Conservation (phyloP, 2,888 invertebrate genomes). For the Xestia ashworthii region DNA sequence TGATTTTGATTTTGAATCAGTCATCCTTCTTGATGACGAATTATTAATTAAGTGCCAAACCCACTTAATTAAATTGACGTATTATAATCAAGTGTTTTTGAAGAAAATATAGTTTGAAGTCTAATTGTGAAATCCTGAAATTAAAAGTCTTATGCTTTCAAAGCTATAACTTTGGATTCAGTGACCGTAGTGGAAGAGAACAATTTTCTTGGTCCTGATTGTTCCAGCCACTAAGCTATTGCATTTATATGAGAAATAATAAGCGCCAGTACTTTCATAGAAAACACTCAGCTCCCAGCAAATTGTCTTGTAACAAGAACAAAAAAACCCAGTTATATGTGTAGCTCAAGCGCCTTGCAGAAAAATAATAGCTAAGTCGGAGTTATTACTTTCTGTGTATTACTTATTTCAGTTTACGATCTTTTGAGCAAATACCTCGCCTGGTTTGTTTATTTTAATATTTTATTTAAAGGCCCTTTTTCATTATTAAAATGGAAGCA, state of each 20-base stretch:
- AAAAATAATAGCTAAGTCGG: slow-evolving; percentile 52
- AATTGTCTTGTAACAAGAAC: slow-evolving; percentile 1
- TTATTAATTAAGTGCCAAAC: no score
- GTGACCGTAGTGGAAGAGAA: not conserved
- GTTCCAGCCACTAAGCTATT: not conserved
- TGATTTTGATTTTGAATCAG: no score
- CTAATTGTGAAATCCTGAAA: not conserved
- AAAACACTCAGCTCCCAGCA: not conserved
- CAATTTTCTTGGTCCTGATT: not conserved
- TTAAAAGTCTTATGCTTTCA: not conserved
- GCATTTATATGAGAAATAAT: not conserved
- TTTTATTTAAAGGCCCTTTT: slow-evolving; percentile 18
- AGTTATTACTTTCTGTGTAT: slow-evolving; percentile 42
- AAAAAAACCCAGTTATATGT: slow-evolving; percentile 22
- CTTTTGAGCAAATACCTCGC: slow-evolving; percentile 4
- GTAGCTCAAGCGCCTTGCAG: slow-evolving; percentile 48
- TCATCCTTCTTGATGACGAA: not conserved
- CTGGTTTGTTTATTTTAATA: slow-evolving; percentile 22
- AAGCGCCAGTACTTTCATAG: not conserved
- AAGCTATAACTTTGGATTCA: not conserved
- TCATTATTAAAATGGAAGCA: slow-evolving; percentile 36
- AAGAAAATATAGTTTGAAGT: not conserved
- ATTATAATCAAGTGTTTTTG: no score
- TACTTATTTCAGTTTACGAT: slow-evolving; percentile 40
- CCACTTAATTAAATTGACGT: no score